Base-by-base conservation (phyloP, 2,888 invertebrate species). In the Calliphora vomitoria region DNA sequence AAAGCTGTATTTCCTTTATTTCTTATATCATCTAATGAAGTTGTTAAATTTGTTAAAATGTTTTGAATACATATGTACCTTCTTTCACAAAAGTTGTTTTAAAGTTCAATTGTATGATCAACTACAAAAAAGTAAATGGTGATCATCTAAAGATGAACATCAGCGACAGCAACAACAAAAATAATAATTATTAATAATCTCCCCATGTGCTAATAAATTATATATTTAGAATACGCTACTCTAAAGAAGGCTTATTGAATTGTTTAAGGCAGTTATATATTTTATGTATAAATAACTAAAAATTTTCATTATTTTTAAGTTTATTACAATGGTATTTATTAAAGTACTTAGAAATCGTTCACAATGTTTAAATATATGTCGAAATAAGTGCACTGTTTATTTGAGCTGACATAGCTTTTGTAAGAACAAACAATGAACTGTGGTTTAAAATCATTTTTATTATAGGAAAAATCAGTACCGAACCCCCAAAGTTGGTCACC, bases 21-120 rank as follows among this genome's bases (percentile, higher is more conserved):
- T 47, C 50, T 11, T 4, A 11, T 3, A 38, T 6, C 13, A 2
- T 10, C 38, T 75, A 75, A 75, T 75, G 50, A 75, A 64, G 75
- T 55, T 64, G 55, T 78, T 78, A 78, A 58, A 68, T 47, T 15
- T 60, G 10, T 41, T 75, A 60, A 60, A 60, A 60, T 60, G 31
- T 25, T 75, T 74, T 50, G 18, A 15, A 50, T 35, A 71, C 10
- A 47, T 35, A 5, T 44, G 13, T 44, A 44, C 10, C 38, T 35
- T 38, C 4, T 8, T 64, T 18, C 1, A 38, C 1, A 31, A 13
- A 15, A 35, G 20, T 58, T 31, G 5, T 15, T 15, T 8, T n/a
- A n/a, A 64, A 38, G 10, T 38, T 64, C 38, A 38, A 64, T 60
- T 60, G 11, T 60, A 31, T 15, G 13, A 60, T 58, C 58, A 60